These are phyloP conservation scores for Halcyon smyrnensis DNA, from an alignment of 2,797 vertebrate species.

Conservation along the genomic window DNA sequence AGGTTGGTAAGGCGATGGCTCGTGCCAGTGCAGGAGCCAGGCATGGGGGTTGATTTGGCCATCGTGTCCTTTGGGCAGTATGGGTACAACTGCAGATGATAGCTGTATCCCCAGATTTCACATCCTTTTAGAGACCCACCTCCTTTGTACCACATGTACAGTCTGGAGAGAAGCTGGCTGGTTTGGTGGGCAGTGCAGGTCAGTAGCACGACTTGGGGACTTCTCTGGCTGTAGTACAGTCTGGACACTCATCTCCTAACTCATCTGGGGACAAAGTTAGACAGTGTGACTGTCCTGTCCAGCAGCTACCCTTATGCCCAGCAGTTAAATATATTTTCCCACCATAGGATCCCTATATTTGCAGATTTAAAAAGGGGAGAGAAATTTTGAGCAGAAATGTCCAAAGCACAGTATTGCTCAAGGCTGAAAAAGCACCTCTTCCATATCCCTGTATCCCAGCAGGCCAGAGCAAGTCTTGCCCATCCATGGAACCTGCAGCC, in stretches of 20 bases:
- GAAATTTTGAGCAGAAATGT: neutral
- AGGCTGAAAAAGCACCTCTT: neutral
- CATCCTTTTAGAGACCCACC: neutral
- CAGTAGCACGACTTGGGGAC: neutral
- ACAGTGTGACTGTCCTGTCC: neutral
- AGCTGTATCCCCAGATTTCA: neutral
- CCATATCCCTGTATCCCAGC: accelerated
- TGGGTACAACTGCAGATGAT: neutral
- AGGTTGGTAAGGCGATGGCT: neutral
- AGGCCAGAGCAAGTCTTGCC: accelerated
- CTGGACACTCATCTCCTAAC: neutral
- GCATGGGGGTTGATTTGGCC: neutral
- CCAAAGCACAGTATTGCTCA: neutral
- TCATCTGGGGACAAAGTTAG: neutral
- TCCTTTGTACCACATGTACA: neutral
- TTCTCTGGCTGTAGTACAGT: neutral
- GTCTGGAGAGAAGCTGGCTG: neutral
- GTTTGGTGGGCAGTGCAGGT: neutral
- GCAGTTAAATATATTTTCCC: neutral
- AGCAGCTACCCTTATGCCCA: neutral
- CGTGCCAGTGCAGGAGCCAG: neutral
- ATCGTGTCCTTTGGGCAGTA: neutral
- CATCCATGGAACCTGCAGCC: neutral
- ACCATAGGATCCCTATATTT: accelerated
- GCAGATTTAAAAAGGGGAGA: neutral